phyloP scores from a whole-genome alignment of 2,797 vertebrate genomes.

The Orientallactaga sibirica region DNA sequence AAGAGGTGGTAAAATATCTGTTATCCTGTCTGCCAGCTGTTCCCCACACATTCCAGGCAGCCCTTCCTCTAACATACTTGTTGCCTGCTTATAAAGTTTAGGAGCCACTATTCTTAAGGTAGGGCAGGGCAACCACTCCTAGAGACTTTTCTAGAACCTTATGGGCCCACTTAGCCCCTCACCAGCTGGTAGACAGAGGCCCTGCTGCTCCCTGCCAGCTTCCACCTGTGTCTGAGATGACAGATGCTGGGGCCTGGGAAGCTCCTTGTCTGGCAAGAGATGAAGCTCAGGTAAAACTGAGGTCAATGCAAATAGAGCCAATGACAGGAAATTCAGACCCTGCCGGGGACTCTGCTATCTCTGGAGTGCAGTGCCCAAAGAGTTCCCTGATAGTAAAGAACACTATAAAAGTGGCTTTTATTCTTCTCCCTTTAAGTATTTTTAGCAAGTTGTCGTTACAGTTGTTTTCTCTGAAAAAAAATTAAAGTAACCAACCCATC shows the following conservation, averaged over 20 bases:
- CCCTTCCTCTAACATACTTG: not conserved
- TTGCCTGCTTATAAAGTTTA: not conserved
- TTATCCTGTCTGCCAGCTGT: not conserved
- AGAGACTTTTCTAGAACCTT: not conserved
- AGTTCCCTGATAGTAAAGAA: not conserved
- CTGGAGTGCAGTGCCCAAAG: rapidly evolving
- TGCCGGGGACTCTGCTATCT: not conserved
- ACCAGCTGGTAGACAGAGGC: not conserved
- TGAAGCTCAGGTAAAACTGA: not conserved
- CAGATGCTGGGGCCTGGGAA: not conserved
- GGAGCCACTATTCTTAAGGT: not conserved
- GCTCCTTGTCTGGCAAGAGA: not conserved
- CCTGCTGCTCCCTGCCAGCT: not conserved
- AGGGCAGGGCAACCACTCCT: not conserved
- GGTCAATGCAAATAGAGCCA: not conserved
- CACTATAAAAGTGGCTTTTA: not conserved
- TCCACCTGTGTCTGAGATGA: not conserved
- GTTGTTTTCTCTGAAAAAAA: not conserved
- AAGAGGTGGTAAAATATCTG: not conserved
- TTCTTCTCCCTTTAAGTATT: not conserved
- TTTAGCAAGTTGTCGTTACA: not conserved
- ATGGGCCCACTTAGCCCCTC: not conserved
- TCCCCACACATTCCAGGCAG: not conserved
- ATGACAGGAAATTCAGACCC: not conserved
- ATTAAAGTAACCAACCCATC: conserved; percentile 47